A percentile compares a stretch with the other conserved stretches of the same genome.
These are phyloP conservation scores for silkworm (Bombyx mori) DNA, from an alignment of 1,140 invertebrate species.

Conservation along the genomic window ASM3026992v2 NC_085123.1:3376001-3376500, in stretches of 20 bases:
- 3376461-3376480: constrained; percentile 24
- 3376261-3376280: constrained; percentile 11
- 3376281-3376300: too few species aligned
- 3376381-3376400: constrained; percentile 52
- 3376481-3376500: not conserved
- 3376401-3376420: constrained; percentile 52
- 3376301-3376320: constrained; percentile 1
- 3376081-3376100: too few species aligned
- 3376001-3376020: too few species aligned
- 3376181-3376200: constrained; percentile 55
- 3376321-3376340: constrained; percentile 28
- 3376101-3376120: too few species aligned
- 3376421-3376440: constrained; percentile 57
- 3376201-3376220: constrained; percentile 42
- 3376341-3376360: constrained; percentile 38
- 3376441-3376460: constrained; percentile 60
- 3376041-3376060: too few species aligned
- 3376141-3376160: constrained; percentile 14
- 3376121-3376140: too few species aligned
- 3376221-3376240: constrained; percentile 30
- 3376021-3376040: too few species aligned
- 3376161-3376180: constrained; percentile 5
- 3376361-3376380: constrained; percentile 33
- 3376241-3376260: constrained; percentile 55
- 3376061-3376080: too few species aligned